Base-by-base conservation (phyloP, 2,113 vertebrate genomes). In the Ptilonorhynchus violaceus region DNA sequence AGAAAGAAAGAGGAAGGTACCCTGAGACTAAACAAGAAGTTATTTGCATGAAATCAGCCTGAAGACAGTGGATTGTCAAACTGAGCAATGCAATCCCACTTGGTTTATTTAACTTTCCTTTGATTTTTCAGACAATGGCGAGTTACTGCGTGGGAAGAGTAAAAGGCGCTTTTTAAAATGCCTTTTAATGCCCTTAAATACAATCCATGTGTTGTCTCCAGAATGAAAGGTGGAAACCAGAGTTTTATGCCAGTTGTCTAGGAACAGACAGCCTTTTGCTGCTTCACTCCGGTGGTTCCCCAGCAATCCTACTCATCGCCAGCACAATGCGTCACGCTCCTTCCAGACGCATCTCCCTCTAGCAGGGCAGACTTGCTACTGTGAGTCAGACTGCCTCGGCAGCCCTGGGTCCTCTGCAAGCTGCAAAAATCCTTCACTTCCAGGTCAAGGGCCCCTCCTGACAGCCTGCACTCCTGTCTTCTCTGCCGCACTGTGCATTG, bases 1-100 rank as follows among this genome's bases (percentile, higher is more conserved):
- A 92, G 76, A 85, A 92, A 92, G 77, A 95, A 95, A 93, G 96
- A 97, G 92, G 93, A 96, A 95, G 82, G n/a, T 53, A 33, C 28
- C 73, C 37, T 44, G 59, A 68, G 88, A 58, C 86, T 94, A 88
- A 93, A 93, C 50, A 84, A 87, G 75, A 94, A 94, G 75, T 88
- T 12, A 5, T 83, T 63, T 59, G 42, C 63, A 78, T 7, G 15
- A 85, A 66, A 37, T 35, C 33, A 62, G 64, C 20, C 84, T 63
- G 49, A 49, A 69, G 41, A 37, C 7, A 1, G 19, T 69, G 31
- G 64, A 62, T 15, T 83, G 59, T 75, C 68, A 62, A 59, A 49
- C 72, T 35, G 33, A 85, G 58, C 35, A 33, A n/a, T 22, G 33
- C 47, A 62, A 16, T 58, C 20, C 1, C 0, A 0, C 58, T 64